Evolutionary conservation across 1,140 invertebrate genomes (phyloP).

Genomic region (Probaryconus sp.): DNA sequence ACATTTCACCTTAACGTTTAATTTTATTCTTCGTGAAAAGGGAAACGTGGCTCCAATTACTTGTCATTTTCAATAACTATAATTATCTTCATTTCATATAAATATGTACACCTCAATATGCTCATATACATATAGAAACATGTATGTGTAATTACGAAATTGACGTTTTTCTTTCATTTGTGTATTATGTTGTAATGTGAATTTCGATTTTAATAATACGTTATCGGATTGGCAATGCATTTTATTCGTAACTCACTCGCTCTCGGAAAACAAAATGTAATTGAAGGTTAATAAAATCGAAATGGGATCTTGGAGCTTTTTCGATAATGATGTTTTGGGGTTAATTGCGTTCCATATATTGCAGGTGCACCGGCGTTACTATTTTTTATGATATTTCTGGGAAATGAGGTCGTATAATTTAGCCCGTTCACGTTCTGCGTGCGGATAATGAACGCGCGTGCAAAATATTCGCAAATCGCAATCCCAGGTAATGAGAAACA

Average conservation of each 20-base stretch:
- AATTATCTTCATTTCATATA: too few relatives aligned
- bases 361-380: conserved; percentile 17
- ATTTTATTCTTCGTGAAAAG: too few relatives aligned
- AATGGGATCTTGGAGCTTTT: conserved; percentile 25
- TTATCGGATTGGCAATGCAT: conserved; percentile 3
- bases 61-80: too few relatives aligned
- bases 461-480: conserved; percentile 43
- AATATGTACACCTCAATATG: too few relatives aligned
- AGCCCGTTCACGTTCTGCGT: conserved; percentile 40
- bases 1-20: too few relatives aligned
- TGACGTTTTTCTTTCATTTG: conserved; percentile 12
- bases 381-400: conserved; percentile 37
- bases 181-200: background rate
- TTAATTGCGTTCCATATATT: conserved; percentile 41
- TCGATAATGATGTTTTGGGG: conserved; percentile 39
- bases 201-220: conserved; percentile 13
- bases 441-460: conserved; percentile 40
- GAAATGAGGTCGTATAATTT: conserved; percentile 44
- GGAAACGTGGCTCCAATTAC: too few relatives aligned
- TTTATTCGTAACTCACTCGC: background rate
- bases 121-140: too few relatives aligned
- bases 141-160: conserved; percentile 13
- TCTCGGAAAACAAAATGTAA: conserved; percentile 6
- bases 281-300: conserved; percentile 29
- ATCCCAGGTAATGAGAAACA: conserved; percentile 47